A percentile compares a stretch with the other conserved stretches of the same genome.
Conservation (phyloP, 2,113 vertebrate species). For the Vulpes ferrilata region DNA sequence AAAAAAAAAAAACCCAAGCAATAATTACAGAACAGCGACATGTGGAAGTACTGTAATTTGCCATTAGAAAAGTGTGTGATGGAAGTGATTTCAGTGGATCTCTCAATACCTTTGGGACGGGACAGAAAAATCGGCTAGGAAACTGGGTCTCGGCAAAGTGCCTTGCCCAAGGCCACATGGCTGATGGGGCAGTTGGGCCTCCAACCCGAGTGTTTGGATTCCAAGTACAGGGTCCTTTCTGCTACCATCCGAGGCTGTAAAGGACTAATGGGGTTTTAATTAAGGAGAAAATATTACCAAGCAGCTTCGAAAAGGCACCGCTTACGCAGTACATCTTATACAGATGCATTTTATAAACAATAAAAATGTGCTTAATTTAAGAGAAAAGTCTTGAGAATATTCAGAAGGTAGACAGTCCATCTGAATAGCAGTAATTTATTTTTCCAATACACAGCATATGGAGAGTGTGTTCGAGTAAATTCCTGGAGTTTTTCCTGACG, state of each 20-base stretch:
- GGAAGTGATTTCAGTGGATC: background rate
- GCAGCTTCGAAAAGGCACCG: background rate
- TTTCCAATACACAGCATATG: background rate
- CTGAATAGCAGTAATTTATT: slow-evolving; percentile 10
- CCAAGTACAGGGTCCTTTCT: background rate
- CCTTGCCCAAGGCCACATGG: background rate
- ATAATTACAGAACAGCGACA: background rate
- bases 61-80: background rate
- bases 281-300: slow-evolving; percentile 35
- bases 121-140: background rate
- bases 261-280: background rate
- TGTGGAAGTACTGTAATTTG: background rate
- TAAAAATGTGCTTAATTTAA: slow-evolving; percentile 9
- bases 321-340: too few species aligned
- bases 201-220: background rate
- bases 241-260: background rate
- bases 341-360: background rate
- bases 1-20: background rate
- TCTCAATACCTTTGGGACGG: background rate
- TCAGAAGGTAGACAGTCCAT: background rate
- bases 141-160: background rate
- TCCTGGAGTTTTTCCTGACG: background rate
- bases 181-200: background rate
- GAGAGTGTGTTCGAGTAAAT: background rate
- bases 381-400: background rate